Percentiles rank a stretch among this genome's conserved stretches.
Conservation (phyloP, 2,888 invertebrate genomes). For the Syritta pipiens region DNA sequence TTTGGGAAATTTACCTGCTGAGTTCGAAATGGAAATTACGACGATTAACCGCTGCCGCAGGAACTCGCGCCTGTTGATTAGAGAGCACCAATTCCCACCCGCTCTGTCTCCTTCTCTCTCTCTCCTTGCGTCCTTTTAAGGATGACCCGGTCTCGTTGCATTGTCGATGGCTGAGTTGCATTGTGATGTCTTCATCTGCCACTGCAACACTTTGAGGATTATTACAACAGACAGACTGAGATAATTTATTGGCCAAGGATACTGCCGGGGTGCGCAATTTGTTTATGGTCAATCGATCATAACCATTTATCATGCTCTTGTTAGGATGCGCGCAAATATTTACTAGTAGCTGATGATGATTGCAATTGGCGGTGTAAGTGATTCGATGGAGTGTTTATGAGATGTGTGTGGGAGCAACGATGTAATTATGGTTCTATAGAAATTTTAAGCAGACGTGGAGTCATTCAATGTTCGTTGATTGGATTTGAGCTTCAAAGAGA, state of each 20-base stretch:
- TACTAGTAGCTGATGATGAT: constrained; percentile 17
- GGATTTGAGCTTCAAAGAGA: no score
- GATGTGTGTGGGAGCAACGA: background rate
- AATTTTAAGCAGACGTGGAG: no score
- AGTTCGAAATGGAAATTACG: constrained; percentile 58
- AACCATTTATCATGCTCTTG: constrained; percentile 25
- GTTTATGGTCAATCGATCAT: constrained; percentile 62
- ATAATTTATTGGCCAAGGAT: constrained; percentile 58
- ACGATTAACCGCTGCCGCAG: constrained; percentile 51
- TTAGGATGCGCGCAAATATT: constrained; percentile 36
- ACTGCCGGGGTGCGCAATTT: constrained; percentile 51
- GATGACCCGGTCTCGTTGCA: no score
- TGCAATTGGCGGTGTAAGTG: background rate
- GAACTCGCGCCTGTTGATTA: constrained; percentile 65
- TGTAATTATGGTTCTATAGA: background rate
- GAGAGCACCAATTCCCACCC: constrained; percentile 40
- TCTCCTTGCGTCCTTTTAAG: no score
- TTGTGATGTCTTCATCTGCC: constrained; percentile 52
- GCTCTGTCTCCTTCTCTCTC: no score
- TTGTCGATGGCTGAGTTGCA: constrained; percentile 33
- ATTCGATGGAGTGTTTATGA: background rate
- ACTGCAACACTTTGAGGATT: constrained; percentile 54
- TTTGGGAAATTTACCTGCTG: constrained; percentile 49
- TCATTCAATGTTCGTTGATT: no score
- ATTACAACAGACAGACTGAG: constrained; percentile 36